Evolutionary conservation across 2,888 invertebrate genomes (phyloP).

Genomic region (Sepiola atlantica): DNA sequence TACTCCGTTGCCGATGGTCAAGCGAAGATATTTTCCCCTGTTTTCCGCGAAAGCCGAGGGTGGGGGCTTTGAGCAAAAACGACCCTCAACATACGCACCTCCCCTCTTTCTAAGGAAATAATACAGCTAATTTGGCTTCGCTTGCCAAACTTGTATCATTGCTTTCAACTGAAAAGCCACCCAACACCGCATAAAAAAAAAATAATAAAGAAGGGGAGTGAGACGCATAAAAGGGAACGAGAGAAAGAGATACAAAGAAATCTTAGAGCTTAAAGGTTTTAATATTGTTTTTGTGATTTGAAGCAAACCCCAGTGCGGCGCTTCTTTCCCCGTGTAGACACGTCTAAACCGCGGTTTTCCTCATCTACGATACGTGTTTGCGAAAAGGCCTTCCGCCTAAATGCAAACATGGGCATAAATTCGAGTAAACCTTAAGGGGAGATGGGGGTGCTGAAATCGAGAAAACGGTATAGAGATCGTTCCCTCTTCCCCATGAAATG

Average conservation of each 20-base stretch:
- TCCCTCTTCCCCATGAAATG: neutral
- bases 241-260: neutral
- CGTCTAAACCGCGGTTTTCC: neutral
- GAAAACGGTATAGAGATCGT: neutral
- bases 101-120: neutral
- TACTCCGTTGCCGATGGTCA: constrained; percentile 16
- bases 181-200: neutral
- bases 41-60: neutral
- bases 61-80: neutral
- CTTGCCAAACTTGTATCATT: constrained; percentile 13
- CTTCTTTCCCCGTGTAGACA: neutral
- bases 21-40: neutral
- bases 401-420: neutral
- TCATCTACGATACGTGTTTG: neutral
- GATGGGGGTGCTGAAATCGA: neutral
- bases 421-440: neutral
- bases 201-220: neutral
- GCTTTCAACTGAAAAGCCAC: neutral
- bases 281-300: constrained; percentile 11
- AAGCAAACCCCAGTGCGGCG: neutral
- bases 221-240: too few species aligned
- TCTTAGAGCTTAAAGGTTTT: neutral
- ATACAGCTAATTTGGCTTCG: neutral
- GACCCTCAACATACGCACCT: neutral
- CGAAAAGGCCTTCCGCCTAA: neutral